These are phyloP conservation scores for Lamprologus callipterus DNA, from an alignment of 2,113 vertebrate genomes.

Conservation along the genomic window DNA sequence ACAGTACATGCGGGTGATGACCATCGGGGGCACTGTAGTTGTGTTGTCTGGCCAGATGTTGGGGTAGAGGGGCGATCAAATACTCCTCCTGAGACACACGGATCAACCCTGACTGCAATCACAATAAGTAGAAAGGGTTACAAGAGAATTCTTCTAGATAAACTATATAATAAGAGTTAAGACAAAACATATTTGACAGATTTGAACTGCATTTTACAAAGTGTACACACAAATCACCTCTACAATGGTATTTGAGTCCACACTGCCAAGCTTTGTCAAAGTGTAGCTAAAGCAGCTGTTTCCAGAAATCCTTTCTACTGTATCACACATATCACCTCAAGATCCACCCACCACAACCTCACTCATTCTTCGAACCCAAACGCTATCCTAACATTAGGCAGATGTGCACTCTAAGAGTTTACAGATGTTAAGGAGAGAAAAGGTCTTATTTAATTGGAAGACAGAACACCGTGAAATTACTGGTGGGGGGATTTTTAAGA, in stretches of 20 bases:
- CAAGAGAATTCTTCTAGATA: conserved; percentile 14
- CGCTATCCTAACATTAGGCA: conserved; percentile 2
- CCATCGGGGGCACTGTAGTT: conserved; percentile 82
- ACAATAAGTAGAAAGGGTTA: background rate
- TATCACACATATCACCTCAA: background rate
- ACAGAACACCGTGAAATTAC: background rate
- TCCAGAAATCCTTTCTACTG: background rate
- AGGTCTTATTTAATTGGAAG: background rate
- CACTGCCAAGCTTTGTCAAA: background rate
- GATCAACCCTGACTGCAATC: conserved; percentile 87
- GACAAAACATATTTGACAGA: background rate
- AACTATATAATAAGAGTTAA: background rate
- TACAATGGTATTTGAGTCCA: background rate
- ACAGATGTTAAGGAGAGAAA: background rate
- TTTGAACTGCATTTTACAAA: background rate
- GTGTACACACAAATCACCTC: background rate
- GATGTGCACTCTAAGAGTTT: background rate
- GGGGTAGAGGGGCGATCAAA: conserved; percentile 87
- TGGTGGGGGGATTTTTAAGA: background rate
- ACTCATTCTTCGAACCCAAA: background rate
- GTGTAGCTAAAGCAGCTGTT: background rate
- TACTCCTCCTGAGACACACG: conserved; percentile 82
- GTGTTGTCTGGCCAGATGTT: conserved; percentile 80
- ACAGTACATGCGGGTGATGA: conserved; percentile 88
- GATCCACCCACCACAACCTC: background rate